Evolutionary conservation across 2,888 invertebrate genomes (phyloP).

Genomic region (Alcis repandata): DNA sequence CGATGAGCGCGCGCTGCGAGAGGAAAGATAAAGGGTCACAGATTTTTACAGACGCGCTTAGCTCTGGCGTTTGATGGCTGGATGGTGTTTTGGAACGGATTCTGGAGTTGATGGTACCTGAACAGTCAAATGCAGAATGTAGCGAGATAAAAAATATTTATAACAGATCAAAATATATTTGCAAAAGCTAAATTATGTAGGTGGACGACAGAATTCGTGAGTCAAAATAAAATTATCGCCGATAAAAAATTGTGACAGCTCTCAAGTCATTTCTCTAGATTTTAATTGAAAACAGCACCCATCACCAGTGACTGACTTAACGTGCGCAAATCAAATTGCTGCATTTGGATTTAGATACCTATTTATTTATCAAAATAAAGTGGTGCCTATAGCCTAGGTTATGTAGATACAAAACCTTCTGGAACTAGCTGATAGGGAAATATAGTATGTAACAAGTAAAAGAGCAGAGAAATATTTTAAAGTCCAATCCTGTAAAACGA

Average conservation of each 20-base stretch:
- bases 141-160: neutral
- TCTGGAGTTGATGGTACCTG: neutral
- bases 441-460: conserved; percentile 38
- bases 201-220: too few relatives aligned
- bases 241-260: too few relatives aligned
- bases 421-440: neutral
- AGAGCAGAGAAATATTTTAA: conserved; percentile 70
- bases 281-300: too few relatives aligned
- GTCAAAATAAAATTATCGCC: too few relatives aligned
- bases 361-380: too few relatives aligned
- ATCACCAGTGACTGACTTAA: too few relatives aligned
- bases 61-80: conserved; percentile 64
- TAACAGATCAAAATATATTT: neutral
- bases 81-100: conserved; percentile 7
- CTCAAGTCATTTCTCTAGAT: too few relatives aligned
- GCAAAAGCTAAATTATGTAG: too few relatives aligned
- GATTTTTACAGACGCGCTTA: conserved; percentile 74
- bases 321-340: too few relatives aligned
- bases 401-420: neutral
- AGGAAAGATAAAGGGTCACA: conserved; percentile 83
- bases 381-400: too few relatives aligned
- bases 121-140: neutral
- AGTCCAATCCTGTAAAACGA: conserved; percentile 73
- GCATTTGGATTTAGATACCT: too few relatives aligned
- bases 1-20: conserved; percentile 80